phyloP scores from a whole-genome alignment of 2,113 vertebrate genomes.

The Ameiurus melas region DNA sequence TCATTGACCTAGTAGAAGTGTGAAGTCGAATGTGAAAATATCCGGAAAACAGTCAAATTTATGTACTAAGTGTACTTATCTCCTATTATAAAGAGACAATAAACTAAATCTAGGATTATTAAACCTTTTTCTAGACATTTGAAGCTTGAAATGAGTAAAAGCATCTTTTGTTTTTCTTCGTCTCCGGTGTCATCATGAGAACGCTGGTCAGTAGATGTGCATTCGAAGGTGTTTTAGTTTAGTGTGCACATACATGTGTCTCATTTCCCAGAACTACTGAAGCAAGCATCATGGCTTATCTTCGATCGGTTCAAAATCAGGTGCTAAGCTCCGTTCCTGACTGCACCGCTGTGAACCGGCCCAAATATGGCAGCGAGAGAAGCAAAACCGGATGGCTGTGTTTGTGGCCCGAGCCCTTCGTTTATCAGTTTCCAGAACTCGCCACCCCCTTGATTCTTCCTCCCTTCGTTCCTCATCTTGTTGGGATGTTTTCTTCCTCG shows the following conservation, averaged over 20 bases:
- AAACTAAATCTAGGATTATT: too few species aligned
- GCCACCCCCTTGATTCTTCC: conserved; percentile 40
- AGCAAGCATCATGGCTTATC: conserved; percentile 5
- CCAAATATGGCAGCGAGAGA: conserved; percentile 69
- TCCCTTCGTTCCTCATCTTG: conserved; percentile 44
- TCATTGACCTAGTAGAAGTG: conserved; percentile 29
- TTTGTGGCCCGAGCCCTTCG: conserved; percentile 61
- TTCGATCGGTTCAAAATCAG: background rate
- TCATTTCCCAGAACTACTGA: background rate
- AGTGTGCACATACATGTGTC: background rate
- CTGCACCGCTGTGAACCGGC: conserved; percentile 43
- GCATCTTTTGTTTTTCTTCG: too few species aligned
- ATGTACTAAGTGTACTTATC: too few species aligned
- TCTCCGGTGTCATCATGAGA: too few species aligned
- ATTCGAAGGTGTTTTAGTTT: background rate
- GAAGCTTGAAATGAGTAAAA: too few species aligned
- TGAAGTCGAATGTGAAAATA: background rate
- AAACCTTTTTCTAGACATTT: too few species aligned
- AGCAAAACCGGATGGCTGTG: conserved; percentile 54
- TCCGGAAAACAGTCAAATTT: too few species aligned
- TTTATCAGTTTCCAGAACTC: conserved; percentile 64
- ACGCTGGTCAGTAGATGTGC: background rate
- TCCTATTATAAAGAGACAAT: too few species aligned
- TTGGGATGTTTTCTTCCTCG: conserved; percentile 37
- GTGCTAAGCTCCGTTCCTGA: conserved; percentile 24